Base-by-base conservation (phyloP, 2,113 vertebrate species). In the Larimichthys crocea region DNA sequence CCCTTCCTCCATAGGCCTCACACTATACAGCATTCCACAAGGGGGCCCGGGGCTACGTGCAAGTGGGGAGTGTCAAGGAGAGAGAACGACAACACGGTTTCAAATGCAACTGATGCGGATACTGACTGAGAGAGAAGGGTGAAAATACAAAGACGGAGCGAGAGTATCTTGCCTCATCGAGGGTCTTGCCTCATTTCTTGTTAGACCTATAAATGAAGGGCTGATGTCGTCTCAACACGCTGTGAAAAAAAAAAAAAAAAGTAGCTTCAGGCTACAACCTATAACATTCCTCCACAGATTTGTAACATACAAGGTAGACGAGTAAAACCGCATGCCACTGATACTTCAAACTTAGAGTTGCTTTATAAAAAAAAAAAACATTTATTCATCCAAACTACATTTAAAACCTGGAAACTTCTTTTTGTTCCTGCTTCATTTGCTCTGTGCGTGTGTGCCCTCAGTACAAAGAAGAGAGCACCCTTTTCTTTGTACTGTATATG, bases 21-120 rank as follows among this genome's bases (percentile, higher is more conserved):
- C 88, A 88, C 86, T 91, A 92, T 89, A 91, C 87, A 91, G 88
- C 94, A 94, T 95, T 95, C 93, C 93, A 91, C 90, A 93, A 91
- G 89, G 89, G 90, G 94, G 92, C 83, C 88, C 79, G 56, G 87
- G 89, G 90, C 82, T 85, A 78, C 80, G 85, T 82, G 86, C 75
- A 64, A 78, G 88, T 70, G 86, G 90, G 84, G 88, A 87, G 90
- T 91, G 91, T 91, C 86, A 81, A 88, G 90, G 88, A 88, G 89
- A 88, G 68, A 64, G 79, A 79, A 75, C 66, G 67, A 75, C 79
- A 80, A 57, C 76, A 70, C 71, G 10, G 79, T 82, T 83, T 79
- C 77, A 82, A 81, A 80, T 68, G 64, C 49, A 82, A 86, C 82
- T 87, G 82, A 87, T 85, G 82, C 59, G 57, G 75, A 76, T 55